These are phyloP conservation scores for Drosophila suzukii DNA, from an alignment of 1,140 invertebrate genomes.

Conservation along the genomic window DNA sequence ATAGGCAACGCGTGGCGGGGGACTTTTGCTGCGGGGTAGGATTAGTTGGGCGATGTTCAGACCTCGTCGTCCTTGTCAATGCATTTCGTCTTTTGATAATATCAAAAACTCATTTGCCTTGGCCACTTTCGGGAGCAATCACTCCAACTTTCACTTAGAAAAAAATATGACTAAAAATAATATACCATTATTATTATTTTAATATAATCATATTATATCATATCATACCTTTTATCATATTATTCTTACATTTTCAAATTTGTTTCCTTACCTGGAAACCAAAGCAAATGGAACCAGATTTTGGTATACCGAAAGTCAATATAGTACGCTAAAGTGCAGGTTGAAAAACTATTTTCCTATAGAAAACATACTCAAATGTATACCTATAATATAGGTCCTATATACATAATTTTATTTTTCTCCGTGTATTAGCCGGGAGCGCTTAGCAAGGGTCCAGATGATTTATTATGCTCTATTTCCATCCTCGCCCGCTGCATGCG, in stretches of 20 bases:
- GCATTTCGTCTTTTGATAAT: slow-evolving; percentile 80
- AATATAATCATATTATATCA: too few species aligned
- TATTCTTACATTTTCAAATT: too few species aligned
- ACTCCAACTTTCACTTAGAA: slow-evolving; percentile 4
- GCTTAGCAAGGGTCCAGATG: slow-evolving; percentile 52
- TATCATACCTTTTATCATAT: too few species aligned
- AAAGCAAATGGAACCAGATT: background rate
- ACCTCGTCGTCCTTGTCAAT: slow-evolving; percentile 68
- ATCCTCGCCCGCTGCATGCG: slow-evolving; percentile 56
- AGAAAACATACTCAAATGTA: background rate
- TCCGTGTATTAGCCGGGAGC: slow-evolving; percentile 26
- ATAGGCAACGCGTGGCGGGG: slow-evolving; percentile 55
- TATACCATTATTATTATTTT: too few species aligned
- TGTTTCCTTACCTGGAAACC: too few species aligned
- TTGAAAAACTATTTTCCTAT: background rate
- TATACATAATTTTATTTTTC: background rate
- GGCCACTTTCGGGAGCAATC: slow-evolving; percentile 47
- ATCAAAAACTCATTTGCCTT: slow-evolving; percentile 81
- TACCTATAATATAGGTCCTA: too few species aligned
- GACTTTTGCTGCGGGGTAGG: slow-evolving; percentile 24
- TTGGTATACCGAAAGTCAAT: background rate
- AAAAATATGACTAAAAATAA: background rate
- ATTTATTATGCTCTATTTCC: slow-evolving; percentile 63
- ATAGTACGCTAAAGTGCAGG: background rate
- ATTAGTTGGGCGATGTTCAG: slow-evolving; percentile 43